A percentile compares a stretch with the other conserved stretches of the same genome.
These are phyloP conservation scores for Chaetodon trifasciatus DNA, from an alignment of 2,797 vertebrate genomes.

Conservation along the genomic window DNA sequence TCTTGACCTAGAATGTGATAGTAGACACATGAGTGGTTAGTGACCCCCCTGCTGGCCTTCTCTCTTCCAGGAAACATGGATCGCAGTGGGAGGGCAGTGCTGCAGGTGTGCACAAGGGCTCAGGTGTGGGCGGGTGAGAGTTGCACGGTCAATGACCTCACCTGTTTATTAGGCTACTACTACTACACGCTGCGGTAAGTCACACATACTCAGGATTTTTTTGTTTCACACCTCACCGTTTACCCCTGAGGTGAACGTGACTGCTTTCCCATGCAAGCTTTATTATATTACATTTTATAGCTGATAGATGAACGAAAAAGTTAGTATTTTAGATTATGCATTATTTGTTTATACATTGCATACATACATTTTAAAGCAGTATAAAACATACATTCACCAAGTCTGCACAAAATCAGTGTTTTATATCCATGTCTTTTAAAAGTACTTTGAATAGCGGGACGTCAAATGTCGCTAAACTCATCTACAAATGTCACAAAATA, in stretches of 20 bases:
- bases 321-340: not conserved
- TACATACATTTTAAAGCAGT: not conserved
- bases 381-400: not conserved
- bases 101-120: slow-evolving; percentile 87
- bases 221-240: slow-evolving; percentile 28
- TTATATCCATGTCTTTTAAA: not conserved
- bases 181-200: slow-evolving; percentile 87
- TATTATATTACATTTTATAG: not conserved
- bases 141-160: slow-evolving; percentile 80
- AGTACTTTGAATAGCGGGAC: not conserved
- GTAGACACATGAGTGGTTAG: not conserved
- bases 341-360: not conserved
- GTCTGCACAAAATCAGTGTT: not conserved
- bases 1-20: slow-evolving; percentile 2
- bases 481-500: slow-evolving; percentile 10
- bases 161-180: slow-evolving; percentile 86
- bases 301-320: not conserved
- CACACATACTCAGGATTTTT: slow-evolving; percentile 8
- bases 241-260: not conserved
- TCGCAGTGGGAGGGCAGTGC: slow-evolving; percentile 84
- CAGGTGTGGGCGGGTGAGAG: slow-evolving; percentile 84
- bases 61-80: slow-evolving; percentile 87
- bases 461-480: not conserved
- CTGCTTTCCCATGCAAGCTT: not conserved
- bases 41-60: slow-evolving; percentile 30